Conservation (phyloP, 2,113 vertebrate genomes). For the Myrmecobius fasciatus region DNA sequence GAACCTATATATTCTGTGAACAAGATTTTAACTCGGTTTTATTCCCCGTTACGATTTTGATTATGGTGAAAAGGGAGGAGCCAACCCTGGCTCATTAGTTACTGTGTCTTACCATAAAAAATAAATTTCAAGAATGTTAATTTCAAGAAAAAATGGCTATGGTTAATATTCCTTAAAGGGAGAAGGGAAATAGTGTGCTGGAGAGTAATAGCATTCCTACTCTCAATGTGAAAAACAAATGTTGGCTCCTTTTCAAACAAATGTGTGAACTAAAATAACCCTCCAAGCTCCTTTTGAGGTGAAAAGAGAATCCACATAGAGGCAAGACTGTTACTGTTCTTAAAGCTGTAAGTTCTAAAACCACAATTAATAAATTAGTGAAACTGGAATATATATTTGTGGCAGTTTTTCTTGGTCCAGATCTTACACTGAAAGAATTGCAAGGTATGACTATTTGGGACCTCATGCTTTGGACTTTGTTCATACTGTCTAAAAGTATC, state of each 20-base stretch:
- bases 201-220: not conserved
- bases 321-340: not conserved
- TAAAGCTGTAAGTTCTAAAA: conserved; percentile 14
- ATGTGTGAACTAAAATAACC: not conserved
- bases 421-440: not conserved
- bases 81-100: not conserved
- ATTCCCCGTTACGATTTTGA: not conserved
- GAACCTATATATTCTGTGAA: not conserved
- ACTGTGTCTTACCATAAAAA: not conserved
- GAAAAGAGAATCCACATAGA: not conserved
- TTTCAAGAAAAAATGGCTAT: not conserved
- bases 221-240: not conserved
- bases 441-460: not conserved
- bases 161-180: not conserved
- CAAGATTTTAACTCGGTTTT: not conserved
- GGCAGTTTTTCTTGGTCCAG: conserved; percentile 14
- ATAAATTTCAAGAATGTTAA: not conserved
- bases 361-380: not conserved
- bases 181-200: not conserved
- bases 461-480: not conserved
- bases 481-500: not conserved
- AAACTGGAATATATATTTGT: not conserved
- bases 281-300: not conserved
- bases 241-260: not conserved
- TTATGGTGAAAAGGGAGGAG: not conserved